Conservation (phyloP, 2,113 vertebrate species). For the Centrocercus urophasianus region DNA sequence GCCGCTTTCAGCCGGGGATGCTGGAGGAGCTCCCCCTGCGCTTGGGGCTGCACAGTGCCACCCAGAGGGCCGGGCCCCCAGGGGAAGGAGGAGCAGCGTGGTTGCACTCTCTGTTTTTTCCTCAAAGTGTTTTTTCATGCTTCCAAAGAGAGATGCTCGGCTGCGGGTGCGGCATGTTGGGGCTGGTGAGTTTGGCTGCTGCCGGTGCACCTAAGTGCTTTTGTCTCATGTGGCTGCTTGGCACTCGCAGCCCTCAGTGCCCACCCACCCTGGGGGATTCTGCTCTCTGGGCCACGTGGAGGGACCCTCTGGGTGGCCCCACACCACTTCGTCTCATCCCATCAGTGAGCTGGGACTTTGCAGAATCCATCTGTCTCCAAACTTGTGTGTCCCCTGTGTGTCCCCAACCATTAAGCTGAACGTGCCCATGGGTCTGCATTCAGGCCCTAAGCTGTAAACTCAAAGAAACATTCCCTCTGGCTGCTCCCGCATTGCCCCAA, state of each 20-base stretch:
- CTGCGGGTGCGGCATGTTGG: neutral
- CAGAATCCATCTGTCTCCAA: constrained; percentile 42
- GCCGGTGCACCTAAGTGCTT: neutral
- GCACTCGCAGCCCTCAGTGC: accelerated
- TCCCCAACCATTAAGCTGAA: constrained; percentile 1
- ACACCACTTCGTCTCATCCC: neutral
- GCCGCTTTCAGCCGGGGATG: neutral
- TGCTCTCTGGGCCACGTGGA: neutral
- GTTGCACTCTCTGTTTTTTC: constrained; percentile 20
- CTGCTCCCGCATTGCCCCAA: neutral
- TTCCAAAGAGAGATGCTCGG: constrained; percentile 1
- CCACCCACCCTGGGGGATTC: neutral
- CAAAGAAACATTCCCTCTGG: constrained; percentile 30
- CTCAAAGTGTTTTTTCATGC: constrained; percentile 48
- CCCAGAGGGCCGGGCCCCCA: neutral
- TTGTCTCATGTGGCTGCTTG: neutral
- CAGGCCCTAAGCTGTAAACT: constrained; percentile 37
- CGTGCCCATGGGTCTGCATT: neutral
- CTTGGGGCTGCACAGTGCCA: neutral
- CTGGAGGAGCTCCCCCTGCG: neutral
- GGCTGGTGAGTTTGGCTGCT: constrained; percentile 46
- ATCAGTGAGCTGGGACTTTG: neutral
- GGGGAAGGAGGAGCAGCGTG: constrained; percentile 35
- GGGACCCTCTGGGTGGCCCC: neutral
- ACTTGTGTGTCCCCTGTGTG: neutral